Evolutionary conservation across 1,140 invertebrate genomes (phyloP), one percentile per base, ranked within the genome.

Genomic region (Pogonognathellus flavescens): DNA sequence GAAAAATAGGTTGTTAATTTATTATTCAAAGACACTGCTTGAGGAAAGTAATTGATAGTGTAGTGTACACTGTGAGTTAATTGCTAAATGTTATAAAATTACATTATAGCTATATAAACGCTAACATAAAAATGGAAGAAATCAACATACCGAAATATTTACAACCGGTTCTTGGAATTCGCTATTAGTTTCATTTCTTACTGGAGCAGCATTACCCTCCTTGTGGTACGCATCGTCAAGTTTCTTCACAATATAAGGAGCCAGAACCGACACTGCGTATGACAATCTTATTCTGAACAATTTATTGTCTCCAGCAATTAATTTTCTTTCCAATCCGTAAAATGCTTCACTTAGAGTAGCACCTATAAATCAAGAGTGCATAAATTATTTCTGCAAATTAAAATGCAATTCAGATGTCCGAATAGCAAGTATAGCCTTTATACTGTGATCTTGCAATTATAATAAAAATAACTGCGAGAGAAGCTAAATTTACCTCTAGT

Each of bases 291-390:
- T 49, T 14, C 82, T 84, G 2, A 25, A 13, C 18, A 85, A 41
- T 52, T 85, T 82, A 7, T 59, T 49, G 0, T 22, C 55, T 49
- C 22, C 20, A n/a, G 10, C 11, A 82, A 60, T 20, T 13, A 31
- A 41, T 4, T 70, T 52, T 50, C 85, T 80, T 59, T 87, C 82
- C 14, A 86, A 53, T 6, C 87, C 87, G 41, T 87, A 87, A 82
- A 87, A 87, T 14, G 87, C 84, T 86, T 87, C 87, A 55, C 82
- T 80, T 14, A 87, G 52, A 31, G 87, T 87, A 1, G 87, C 87
- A 20, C 86, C 86, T 87, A 22, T 13, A 53, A n/a, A 31, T 11
- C n/a, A n/a, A n/a, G n/a, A n/a, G n/a, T n/a, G n/a, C n/a, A n/a
- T n/a, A n/a, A n/a, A n/a, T n/a, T n/a, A n/a, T n/a, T n/a, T n/a